Conservation (phyloP, 2,888 invertebrate genomes). For the Hirtodrosophila duncani region DNA sequence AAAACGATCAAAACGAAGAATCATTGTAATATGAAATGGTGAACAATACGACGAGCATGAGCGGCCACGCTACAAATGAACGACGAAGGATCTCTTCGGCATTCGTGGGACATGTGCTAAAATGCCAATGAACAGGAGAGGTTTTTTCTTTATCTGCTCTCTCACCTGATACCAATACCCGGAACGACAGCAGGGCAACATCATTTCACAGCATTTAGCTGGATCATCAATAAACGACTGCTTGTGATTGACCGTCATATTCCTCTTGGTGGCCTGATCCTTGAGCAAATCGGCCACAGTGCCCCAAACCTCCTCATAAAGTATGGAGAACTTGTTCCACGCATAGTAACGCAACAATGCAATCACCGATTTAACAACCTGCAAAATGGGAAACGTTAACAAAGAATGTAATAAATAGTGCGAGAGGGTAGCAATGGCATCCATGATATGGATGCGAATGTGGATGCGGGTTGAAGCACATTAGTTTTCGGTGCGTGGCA, state of each 20-base stretch:
- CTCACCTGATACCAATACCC: constrained; percentile 89
- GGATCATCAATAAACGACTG: constrained; percentile 83
- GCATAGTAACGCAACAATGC: constrained; percentile 92
- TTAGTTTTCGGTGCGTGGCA: no score
- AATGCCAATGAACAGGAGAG: no score
- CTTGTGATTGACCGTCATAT: constrained; percentile 91
- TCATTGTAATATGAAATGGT: no score
- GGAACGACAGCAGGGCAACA: constrained; percentile 86
- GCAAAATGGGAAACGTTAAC: no score
- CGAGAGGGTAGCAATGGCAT: neutral
- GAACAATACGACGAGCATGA: no score
- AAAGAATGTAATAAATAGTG: constrained; percentile 7
- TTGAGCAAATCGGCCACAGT: constrained; percentile 90
- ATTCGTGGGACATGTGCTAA: no score
- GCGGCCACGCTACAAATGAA: no score
- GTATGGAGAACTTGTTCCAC: constrained; percentile 95
- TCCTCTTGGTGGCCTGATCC: constrained; percentile 85
- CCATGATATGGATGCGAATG: no score
- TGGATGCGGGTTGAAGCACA: no score
- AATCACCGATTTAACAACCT: constrained; percentile 96
- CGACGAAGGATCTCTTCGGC: no score
- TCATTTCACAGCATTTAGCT: constrained; percentile 88
- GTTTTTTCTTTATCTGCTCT: no score
- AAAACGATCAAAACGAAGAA: no score
- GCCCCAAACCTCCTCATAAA: constrained; percentile 89